Conservation (phyloP, 2,797 vertebrate genomes). For the Galagoides demidoff region DNA sequence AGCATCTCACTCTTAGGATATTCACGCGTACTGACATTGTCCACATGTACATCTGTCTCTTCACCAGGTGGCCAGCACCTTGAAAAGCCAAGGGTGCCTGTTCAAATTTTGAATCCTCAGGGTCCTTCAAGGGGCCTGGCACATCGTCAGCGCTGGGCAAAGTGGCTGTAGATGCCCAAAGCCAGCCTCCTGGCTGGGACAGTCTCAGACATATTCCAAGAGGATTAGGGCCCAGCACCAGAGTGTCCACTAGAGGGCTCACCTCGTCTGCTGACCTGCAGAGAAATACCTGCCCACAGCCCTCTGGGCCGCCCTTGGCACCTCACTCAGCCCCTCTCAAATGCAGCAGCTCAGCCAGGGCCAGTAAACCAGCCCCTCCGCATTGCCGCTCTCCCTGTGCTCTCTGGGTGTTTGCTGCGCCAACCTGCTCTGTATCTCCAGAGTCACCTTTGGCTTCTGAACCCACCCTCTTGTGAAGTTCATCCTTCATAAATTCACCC, state of each 20-base stretch:
- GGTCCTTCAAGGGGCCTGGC: not conserved
- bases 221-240: not conserved
- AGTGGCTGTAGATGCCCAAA: not conserved
- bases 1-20: not conserved
- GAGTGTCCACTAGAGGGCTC: slow-evolving; percentile 50
- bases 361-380: fast-evolving
- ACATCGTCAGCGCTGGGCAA: not conserved
- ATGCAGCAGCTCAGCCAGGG: too few relatives aligned
- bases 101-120: not conserved
- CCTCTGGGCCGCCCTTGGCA: not conserved
- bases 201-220: not conserved
- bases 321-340: not conserved
- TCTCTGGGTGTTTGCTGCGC: not conserved
- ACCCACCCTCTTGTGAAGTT: not conserved
- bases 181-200: not conserved
- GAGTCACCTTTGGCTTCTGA: not conserved
- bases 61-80: not conserved
- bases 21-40: not conserved
- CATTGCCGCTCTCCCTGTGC: not conserved
- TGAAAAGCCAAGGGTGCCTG: not conserved
- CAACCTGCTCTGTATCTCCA: not conserved
- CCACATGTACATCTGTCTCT: not conserved
- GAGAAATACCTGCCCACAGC: not conserved
- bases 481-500: not conserved
- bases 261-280: fast-evolving